Conservation (phyloP, 1,140 invertebrate genomes). For the Bombus fervidus region DNA sequence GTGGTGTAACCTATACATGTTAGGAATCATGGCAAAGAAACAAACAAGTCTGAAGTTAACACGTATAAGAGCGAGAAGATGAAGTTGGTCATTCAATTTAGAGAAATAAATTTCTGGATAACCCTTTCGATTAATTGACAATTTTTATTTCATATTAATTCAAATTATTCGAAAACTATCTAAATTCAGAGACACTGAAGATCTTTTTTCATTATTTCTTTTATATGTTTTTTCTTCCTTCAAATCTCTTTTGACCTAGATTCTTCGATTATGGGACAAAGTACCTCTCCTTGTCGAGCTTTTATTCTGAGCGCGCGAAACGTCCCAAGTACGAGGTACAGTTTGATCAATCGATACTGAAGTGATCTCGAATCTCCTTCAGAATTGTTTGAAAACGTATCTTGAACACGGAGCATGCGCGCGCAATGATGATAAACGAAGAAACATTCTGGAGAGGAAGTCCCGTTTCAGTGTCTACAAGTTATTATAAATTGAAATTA, state of each 20-base stretch:
- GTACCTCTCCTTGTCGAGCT: neutral
- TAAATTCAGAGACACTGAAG: neutral
- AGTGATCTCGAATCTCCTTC: neutral
- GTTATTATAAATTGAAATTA: neutral
- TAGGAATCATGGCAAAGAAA: slow-evolving; percentile 16
- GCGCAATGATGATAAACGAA: slow-evolving; percentile 45
- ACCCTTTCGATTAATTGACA: neutral
- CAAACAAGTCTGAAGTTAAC: slow-evolving; percentile 14
- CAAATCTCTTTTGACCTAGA: neutral
- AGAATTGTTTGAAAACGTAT: neutral
- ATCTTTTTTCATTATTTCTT: neutral
- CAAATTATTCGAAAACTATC: neutral
- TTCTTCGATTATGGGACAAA: neutral
- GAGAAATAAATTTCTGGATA: neutral
- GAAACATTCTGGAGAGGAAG: neutral
- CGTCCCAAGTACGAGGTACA: slow-evolving; percentile 25
- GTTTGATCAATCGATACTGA: neutral
- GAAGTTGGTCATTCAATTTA: neutral
- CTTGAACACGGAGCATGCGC: slow-evolving; percentile 21
- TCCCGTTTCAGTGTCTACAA: neutral
- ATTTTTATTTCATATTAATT: neutral
- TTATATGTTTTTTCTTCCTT: neutral
- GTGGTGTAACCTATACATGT: slow-evolving; percentile 35
- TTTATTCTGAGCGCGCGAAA: slow-evolving; percentile 42
- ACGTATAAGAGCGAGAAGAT: no score